Percentiles rank a stretch among this genome's conserved stretches.
phyloP scores from a whole-genome alignment of 1,140 invertebrate genomes.

The Pseudoatta argentina region DNA sequence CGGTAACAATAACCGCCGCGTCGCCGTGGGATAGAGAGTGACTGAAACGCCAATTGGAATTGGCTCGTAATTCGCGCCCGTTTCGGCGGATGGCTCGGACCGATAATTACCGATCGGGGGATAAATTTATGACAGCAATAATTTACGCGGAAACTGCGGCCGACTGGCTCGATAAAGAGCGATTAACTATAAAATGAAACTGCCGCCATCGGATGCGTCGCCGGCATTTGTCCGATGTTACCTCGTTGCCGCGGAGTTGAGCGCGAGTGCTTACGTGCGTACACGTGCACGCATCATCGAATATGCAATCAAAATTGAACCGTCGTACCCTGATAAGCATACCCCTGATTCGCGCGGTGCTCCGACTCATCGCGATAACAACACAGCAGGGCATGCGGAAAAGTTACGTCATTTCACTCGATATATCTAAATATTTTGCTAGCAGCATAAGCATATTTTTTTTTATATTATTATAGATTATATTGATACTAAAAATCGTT shows the following conservation, averaged over 20 bases:
- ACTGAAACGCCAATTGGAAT: slow-evolving; percentile 75
- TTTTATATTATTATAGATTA: background rate
- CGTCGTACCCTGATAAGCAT: slow-evolving; percentile 27
- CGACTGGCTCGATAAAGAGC: slow-evolving; percentile 75
- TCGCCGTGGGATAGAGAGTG: slow-evolving; percentile 33
- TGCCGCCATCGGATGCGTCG: slow-evolving; percentile 20
- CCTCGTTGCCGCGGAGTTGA: slow-evolving; percentile 13
- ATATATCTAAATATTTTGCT: slow-evolving; percentile 16
- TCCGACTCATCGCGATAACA: slow-evolving; percentile 7
- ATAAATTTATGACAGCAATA: slow-evolving; percentile 80
- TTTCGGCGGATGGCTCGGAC: slow-evolving; percentile 70
- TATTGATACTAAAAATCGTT: background rate
- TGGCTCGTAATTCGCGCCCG: slow-evolving; percentile 75
- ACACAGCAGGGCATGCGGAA: background rate
- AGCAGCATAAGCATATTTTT: background rate
- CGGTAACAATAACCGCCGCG: slow-evolving; percentile 62
- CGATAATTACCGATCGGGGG: slow-evolving; percentile 77
- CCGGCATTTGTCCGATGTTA: slow-evolving; percentile 20
- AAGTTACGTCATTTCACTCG: background rate
- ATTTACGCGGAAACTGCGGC: slow-evolving; percentile 74
- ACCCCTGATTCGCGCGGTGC: background rate
- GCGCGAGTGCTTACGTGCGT: background rate
- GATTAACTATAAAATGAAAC: slow-evolving; percentile 77
- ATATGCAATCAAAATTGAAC: slow-evolving; percentile 64
- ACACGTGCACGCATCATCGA: slow-evolving; percentile 33